These are phyloP conservation scores for Mellivora capensis DNA, from an alignment of 2,113 vertebrate genomes.

Conservation along the genomic window DNA sequence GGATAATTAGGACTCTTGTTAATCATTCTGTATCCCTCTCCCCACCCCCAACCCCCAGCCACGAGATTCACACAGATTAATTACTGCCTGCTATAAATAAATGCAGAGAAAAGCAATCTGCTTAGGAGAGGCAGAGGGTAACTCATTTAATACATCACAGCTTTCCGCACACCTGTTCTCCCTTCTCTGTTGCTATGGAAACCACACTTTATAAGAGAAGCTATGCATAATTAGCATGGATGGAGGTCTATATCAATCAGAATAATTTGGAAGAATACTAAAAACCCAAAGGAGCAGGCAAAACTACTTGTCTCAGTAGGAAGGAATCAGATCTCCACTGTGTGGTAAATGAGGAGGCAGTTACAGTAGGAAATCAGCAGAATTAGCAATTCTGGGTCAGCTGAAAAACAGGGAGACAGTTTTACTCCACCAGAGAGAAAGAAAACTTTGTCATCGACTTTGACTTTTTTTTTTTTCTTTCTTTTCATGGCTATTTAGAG, in stretches of 20 bases:
- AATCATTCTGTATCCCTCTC: conserved; percentile 74
- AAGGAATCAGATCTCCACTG: conserved; percentile 78
- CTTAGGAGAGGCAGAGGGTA: conserved; percentile 82
- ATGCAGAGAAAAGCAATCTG: conserved; percentile 75
- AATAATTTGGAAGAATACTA: conserved; percentile 84
- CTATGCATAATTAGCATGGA: conserved; percentile 83
- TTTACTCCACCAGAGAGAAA: neutral
- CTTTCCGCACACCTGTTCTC: conserved; percentile 84
- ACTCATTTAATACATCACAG: conserved; percentile 83
- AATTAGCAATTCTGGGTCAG: conserved; percentile 75
- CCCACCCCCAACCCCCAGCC: conserved; percentile 65
- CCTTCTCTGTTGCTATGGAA: conserved; percentile 79
- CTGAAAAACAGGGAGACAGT: conserved; percentile 49
- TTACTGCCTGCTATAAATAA: conserved; percentile 88
- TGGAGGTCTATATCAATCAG: conserved; percentile 86
- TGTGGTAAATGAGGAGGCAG: conserved; percentile 77
- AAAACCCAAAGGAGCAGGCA: conserved; percentile 82
- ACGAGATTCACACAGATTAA: conserved; percentile 84
- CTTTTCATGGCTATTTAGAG: conserved; percentile 37
- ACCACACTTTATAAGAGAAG: conserved; percentile 82
- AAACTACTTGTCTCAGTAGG: conserved; percentile 80
- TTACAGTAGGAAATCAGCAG: conserved; percentile 71
- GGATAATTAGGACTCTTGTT: conserved; percentile 83
- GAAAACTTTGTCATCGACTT: conserved; percentile 64
- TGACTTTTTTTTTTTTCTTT: neutral